These are phyloP conservation scores for Gymnothorax javanicus DNA, from an alignment of 2,797 vertebrate genomes.

Conservation along the genomic window DNA sequence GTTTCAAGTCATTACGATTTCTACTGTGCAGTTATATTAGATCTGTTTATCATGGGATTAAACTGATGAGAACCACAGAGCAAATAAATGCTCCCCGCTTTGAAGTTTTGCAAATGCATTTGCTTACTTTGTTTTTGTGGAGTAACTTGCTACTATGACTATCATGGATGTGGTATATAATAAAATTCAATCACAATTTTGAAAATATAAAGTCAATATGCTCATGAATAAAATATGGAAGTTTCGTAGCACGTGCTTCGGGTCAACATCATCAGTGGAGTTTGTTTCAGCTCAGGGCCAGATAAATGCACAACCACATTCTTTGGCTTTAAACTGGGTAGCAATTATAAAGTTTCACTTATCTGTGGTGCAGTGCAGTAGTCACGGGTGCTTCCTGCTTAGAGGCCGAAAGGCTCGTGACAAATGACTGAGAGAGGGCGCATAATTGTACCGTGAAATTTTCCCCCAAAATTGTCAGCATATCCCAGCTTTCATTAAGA, in stretches of 20 bases:
- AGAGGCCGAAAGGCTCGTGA: conserved; percentile 38
- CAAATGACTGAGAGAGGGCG: conserved; percentile 57
- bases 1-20: conserved; percentile 1
- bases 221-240: not conserved
- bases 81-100: not conserved
- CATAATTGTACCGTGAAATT: conserved; percentile 41
- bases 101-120: conserved; percentile 3
- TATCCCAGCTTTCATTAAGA: conserved; percentile 58
- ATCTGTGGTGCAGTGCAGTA: not conserved
- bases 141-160: not conserved
- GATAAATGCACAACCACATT: not conserved
- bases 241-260: not conserved
- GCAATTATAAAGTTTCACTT: conserved; percentile 21
- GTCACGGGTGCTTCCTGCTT: conserved; percentile 28
- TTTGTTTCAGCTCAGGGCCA: conserved; percentile 1
- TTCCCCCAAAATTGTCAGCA: conserved; percentile 42
- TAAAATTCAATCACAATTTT: not conserved
- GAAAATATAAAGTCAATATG: not conserved
- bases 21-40: not conserved
- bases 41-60: conserved; percentile 11
- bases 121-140: too few relatives aligned
- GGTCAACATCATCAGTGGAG: not conserved
- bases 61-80: not conserved
- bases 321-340: conserved; percentile 6
- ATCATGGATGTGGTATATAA: not conserved